phyloP scores from a whole-genome alignment of 2,113 vertebrate species.

The Gulo gulo region DNA sequence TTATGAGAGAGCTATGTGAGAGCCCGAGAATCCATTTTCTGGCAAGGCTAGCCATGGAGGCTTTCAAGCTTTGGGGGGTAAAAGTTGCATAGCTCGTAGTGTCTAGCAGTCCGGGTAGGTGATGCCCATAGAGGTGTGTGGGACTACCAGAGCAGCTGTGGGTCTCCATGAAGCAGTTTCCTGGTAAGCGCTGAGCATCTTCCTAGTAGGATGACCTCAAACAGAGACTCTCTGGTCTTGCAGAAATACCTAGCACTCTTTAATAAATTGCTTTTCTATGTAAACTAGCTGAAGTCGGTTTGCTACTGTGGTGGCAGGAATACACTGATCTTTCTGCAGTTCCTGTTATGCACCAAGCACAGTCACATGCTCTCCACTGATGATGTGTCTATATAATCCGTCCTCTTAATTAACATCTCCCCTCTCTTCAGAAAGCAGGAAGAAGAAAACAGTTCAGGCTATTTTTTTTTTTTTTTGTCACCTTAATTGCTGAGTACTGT shows the following conservation, averaged over 20 bases:
- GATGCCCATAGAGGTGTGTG: background rate
- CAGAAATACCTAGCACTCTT: background rate
- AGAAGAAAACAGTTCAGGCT: background rate
- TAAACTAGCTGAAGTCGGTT: background rate
- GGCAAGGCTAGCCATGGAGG: background rate
- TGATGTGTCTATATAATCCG: background rate
- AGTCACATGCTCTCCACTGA: background rate
- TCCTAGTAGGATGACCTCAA: background rate
- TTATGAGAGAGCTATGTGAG: background rate
- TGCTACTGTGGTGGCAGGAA: background rate
- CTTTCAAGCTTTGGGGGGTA: background rate
- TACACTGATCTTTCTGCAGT: background rate
- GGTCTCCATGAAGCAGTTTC: background rate
- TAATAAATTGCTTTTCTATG: background rate
- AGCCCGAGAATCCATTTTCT: background rate
- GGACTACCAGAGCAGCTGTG: background rate
- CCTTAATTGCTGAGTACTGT: background rate
- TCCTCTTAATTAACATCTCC: background rate
- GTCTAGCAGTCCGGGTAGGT: background rate
- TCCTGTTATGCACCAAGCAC: background rate
- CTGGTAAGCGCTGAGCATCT: background rate
- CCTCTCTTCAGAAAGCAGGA: background rate
- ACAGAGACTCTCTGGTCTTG: background rate
- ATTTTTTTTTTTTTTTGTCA: background rate
- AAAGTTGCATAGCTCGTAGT: background rate